Evolutionary conservation across 2,113 vertebrate genomes (phyloP), one percentile per base, ranked within the genome.

Genomic region (Cryptotis parvus): DNA sequence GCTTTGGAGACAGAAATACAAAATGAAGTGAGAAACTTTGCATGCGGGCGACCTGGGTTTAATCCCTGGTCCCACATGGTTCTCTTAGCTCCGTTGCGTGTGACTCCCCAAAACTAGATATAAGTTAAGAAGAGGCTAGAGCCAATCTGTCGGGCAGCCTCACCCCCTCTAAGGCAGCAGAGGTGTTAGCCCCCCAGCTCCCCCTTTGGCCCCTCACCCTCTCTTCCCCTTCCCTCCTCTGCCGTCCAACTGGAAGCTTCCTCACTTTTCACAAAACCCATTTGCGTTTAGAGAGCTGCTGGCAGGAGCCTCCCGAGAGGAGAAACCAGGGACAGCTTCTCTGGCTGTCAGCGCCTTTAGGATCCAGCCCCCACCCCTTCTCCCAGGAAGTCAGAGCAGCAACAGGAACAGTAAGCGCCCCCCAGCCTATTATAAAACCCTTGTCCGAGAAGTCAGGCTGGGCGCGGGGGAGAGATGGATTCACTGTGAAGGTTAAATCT

Each of bases 401-500:
- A 98, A 98, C 96, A 97, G 97, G 96, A 98, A 98, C n/a, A 98
- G 98, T 97, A 98, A 98, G 97, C 98, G 98, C 8, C 55, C 55
- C 18, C 26, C 98, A 98, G 98, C 97, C 98, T 97, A 98, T 98
- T 98, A 98, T 98, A 98, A 98, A 98, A 97, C 97, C 98, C 97
- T 98, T 98, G 98, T 98, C 97, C 97, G 97, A 98, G 98, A 98
- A 98, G 97, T 97, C 97, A 97, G 97, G 97, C 97, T 95, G 69
- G 63, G 96, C 37, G 68, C 96, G 0, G 97, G 97, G 96, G 97
- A 96, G 97, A 96, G 97, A 98, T 98, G 97, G 96, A 98, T 98
- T 97, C 84, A 90, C 97, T 98, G 98, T 98, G 98, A 98, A 98
- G 98, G 98, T 99, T 98, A 98, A 98, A 98, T 98, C 98, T 98